Evolutionary conservation across 2,113 vertebrate species (phyloP), one percentile per base, ranked within the genome.

Genomic region (Colistium nudipinnis): DNA sequence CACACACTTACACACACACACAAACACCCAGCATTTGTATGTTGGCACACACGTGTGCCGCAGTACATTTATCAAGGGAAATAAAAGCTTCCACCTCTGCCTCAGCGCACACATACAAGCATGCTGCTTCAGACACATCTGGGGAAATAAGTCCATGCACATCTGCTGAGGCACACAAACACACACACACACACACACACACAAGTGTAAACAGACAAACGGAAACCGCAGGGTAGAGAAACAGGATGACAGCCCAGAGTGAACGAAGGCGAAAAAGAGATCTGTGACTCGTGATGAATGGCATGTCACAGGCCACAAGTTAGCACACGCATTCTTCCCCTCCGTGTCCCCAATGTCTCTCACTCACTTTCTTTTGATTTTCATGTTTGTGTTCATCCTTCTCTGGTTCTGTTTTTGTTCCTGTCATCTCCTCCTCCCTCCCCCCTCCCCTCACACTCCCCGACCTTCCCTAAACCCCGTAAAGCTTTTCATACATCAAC

Each of bases 231-330:
- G 2, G 22, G 14, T 12, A 16, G 16, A 27, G 44, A 24, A 33
- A 38, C 24, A 36, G 59, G 20, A 64, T 76, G 72, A 77, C 60
- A 43, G 78, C 55, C 33, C 36, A 8, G 27, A 76, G 49, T 71
- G 52, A 38, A 61, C 8, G 45, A 49, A 41, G 33, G 51, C 48
- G 54, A 41, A 43, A 54, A 62, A n/a, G n/a, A n/a, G n/a, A n/a
- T n/a, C n/a, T n/a, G 36, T 6, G 36, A 31, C 4, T 4, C 30
- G 8, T 4, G 30, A 31, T 31, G 30, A 31, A 31, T 31, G 30
- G 8, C 30, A 31, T 62, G 78, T 82, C 72, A 70, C 63, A 66
- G 41, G 78, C 61, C 78, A 11, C 84, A 78, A 59, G 74, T 62
- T 65, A 67, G 59, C 68, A 30, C 70, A 76, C 4, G 52, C 65